Evolutionary conservation across 1,140 invertebrate species (phyloP).

Genomic region (Pseudomyrmex concolor): DNA sequence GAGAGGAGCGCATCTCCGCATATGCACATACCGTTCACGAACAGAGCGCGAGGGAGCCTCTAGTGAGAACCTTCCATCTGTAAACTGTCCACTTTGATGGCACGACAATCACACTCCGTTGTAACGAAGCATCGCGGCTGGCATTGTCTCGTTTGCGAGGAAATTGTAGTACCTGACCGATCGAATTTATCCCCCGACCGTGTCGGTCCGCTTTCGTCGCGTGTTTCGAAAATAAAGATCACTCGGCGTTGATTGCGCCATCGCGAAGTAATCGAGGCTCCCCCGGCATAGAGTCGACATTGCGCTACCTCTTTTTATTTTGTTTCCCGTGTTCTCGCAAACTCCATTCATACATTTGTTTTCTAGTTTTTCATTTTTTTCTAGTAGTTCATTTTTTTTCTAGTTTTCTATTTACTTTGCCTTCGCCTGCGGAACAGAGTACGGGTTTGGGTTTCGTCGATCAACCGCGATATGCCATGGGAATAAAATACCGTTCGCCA

Average conservation of each 20-base stretch:
- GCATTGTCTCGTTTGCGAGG: conserved; percentile 80
- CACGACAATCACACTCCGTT: conserved; percentile 83
- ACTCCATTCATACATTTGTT: neutral
- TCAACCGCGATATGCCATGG: conserved; percentile 59
- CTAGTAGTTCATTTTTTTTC: neutral
- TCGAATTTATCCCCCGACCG: conserved; percentile 74
- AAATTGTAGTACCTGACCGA: conserved; percentile 79
- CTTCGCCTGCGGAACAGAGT: neutral
- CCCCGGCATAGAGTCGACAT: conserved; percentile 45
- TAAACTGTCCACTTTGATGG: conserved; percentile 85
- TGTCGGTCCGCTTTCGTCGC: conserved; percentile 40
- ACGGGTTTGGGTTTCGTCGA: conserved; percentile 32
- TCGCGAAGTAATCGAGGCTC: conserved; percentile 74
- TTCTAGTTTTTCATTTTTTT: neutral
- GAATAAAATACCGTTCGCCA: conserved; percentile 56
- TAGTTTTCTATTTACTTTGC: conserved; percentile 56
- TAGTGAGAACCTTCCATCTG: conserved; percentile 78
- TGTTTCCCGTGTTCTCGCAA: no score
- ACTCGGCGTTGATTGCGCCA: conserved; percentile 80
- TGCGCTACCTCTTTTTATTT: conserved; percentile 17
- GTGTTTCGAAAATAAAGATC: conserved; percentile 80
- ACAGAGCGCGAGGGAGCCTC: conserved; percentile 45
- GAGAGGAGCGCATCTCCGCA: conserved; percentile 54
- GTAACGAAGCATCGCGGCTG: conserved; percentile 79
- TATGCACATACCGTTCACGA: conserved; percentile 62